Evolutionary conservation across 1,140 invertebrate genomes (phyloP).

Genomic region (Rhopalosiphum padi): DNA sequence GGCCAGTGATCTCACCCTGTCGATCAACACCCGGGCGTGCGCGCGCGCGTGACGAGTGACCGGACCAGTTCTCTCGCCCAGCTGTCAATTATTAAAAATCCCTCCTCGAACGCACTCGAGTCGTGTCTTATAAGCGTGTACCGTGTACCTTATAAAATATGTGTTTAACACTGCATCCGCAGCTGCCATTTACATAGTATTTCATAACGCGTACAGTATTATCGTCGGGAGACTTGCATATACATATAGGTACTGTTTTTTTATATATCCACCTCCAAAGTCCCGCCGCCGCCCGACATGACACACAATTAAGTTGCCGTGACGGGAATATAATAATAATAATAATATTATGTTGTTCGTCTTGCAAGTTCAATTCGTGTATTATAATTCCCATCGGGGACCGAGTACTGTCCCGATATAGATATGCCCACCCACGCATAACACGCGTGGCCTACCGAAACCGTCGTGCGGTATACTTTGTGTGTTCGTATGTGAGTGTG

Average conservation of each 20-base stretch:
- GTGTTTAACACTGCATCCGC: background rate
- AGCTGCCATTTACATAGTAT: background rate
- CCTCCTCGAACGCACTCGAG: background rate
- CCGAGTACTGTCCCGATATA: background rate
- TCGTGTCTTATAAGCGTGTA: background rate
- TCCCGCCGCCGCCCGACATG: background rate
- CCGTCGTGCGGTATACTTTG: background rate
- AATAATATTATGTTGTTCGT: background rate
- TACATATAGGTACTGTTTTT: background rate
- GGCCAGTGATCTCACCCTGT: background rate
- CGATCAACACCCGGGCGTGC: background rate
- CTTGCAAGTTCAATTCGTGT: conserved; percentile 5
- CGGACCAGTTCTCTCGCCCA: conserved; percentile 31
- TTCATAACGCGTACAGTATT: background rate
- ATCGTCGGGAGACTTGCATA: background rate
- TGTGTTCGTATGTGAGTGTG: too few species aligned
- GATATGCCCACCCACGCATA: conserved; percentile 24
- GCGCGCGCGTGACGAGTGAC: background rate
- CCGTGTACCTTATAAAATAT: background rate
- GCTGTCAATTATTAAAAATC: conserved; percentile 43
- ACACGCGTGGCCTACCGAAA: background rate
- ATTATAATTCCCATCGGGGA: background rate
- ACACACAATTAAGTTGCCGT: conserved; percentile 33
- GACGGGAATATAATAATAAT: conserved; percentile 20
- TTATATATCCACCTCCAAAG: background rate